Conservation (phyloP, 2,888 invertebrate genomes). For the Drepana falcataria region DNA sequence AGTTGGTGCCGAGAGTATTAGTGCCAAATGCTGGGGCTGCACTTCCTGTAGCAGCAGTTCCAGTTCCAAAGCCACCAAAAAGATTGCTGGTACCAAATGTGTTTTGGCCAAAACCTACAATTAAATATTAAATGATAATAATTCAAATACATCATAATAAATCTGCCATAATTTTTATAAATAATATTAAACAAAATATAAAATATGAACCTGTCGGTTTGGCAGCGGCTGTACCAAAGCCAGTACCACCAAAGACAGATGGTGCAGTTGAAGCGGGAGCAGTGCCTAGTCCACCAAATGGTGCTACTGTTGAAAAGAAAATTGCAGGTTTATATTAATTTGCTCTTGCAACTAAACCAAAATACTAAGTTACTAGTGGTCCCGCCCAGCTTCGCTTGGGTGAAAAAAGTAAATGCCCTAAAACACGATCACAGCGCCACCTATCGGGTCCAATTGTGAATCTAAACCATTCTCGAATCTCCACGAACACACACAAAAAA, state of each 20-base stretch:
- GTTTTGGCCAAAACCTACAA: slow-evolving; percentile 49
- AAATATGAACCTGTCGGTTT: slow-evolving; percentile 72
- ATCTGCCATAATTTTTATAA: too few relatives aligned
- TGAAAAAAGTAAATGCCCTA: too few relatives aligned
- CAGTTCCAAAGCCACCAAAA: slow-evolving; percentile 39
- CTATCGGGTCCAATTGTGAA: too few relatives aligned
- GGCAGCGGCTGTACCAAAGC: slow-evolving; percentile 66
- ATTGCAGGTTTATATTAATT: not conserved
- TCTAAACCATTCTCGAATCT: too few relatives aligned
- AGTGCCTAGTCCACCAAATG: slow-evolving; percentile 74
- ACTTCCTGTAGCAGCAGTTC: slow-evolving; percentile 51
- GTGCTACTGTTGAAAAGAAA: slow-evolving; percentile 34
- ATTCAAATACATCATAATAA: too few relatives aligned
- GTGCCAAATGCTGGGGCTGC: slow-evolving; percentile 52
- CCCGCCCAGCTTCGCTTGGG: too few relatives aligned
- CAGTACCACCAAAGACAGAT: slow-evolving; percentile 73
- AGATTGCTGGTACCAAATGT: slow-evolving; percentile 42
- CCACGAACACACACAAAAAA: too few relatives aligned
- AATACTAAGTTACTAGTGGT: too few relatives aligned
- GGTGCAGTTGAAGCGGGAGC: slow-evolving; percentile 74
- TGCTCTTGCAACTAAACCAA: too few relatives aligned
- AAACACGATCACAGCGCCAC: too few relatives aligned
- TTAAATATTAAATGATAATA: not conserved
- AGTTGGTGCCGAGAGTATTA: slow-evolving; percentile 48
- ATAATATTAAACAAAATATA: too few relatives aligned